These are phyloP conservation scores for Cyanistes caeruleus DNA, from an alignment of 2,113 vertebrate genomes.

Conservation along the genomic window DNA sequence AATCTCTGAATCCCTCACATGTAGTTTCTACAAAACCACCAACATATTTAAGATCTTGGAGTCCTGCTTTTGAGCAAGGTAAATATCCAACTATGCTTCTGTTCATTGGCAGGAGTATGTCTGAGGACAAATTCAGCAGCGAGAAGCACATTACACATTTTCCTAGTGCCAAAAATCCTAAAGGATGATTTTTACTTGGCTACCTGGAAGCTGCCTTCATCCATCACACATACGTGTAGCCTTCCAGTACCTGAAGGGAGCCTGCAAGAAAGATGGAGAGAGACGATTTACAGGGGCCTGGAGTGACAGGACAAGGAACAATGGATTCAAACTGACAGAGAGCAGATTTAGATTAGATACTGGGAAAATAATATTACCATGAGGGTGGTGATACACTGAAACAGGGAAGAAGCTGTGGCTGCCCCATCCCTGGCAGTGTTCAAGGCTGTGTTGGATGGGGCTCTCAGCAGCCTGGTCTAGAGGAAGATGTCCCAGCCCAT, in stretches of 20 bases:
- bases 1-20: not conserved
- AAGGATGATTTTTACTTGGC: not conserved
- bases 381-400: not conserved
- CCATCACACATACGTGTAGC: fast-evolving
- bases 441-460: not conserved
- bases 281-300: not conserved
- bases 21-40: not conserved
- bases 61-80: not conserved
- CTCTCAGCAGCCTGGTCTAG: not conserved
- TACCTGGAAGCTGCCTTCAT: not conserved
- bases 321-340: not conserved
- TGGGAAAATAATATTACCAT: not conserved
- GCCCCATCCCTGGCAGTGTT: not conserved
- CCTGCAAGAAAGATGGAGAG: no score
- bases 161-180: not conserved
- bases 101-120: not conserved
- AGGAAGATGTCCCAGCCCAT: not conserved
- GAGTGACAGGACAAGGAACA: not conserved
- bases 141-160: not conserved
- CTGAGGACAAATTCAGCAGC: not conserved
- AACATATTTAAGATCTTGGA: not conserved
- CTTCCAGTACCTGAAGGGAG: not conserved
- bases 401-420: not conserved
- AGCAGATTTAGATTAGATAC: not conserved
- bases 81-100: not conserved